Evolutionary conservation across 2,888 invertebrate genomes (phyloP).

Genomic region (Drosophila mulleri): DNA sequence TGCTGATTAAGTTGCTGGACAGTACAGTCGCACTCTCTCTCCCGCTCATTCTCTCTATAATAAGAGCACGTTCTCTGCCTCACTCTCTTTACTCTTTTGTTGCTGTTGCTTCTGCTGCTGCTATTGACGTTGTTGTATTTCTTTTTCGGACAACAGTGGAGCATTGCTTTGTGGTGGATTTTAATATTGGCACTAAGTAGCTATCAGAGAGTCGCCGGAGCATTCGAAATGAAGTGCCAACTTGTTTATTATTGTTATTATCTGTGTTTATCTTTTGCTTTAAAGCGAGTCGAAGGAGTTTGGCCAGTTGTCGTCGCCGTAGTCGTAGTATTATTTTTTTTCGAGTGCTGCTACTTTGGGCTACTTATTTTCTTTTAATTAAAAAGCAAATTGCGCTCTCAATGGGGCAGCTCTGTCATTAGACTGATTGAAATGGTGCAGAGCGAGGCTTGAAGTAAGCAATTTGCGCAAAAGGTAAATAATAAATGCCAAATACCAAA

Average conservation of each 20-base stretch:
- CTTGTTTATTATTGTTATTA: conserved; percentile 79
- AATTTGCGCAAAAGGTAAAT: conserved; percentile 71
- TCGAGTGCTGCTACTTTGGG: conserved; percentile 47
- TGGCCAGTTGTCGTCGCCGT: background rate
- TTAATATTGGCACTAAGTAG: conserved; percentile 77
- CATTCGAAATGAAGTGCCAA: conserved; percentile 77
- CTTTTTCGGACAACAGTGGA: conserved; percentile 47
- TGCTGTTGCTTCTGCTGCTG: background rate
- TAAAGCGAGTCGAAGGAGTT: conserved; percentile 6
- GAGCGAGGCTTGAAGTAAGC: conserved; percentile 62
- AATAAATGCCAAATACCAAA: conserved; percentile 70
- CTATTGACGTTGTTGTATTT: conserved; percentile 51
- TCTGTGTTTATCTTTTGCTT: conserved; percentile 62
- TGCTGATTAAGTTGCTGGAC: conserved; percentile 65
- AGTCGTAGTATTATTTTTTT: conserved; percentile 23
- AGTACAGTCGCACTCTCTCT: conserved; percentile 3
- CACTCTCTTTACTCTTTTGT: background rate
- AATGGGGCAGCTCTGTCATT: conserved; percentile 61
- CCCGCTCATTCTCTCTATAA: background rate
- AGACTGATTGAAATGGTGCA: conserved; percentile 70
- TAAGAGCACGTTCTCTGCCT: background rate
- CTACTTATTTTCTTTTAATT: conserved; percentile 76
- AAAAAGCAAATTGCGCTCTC: conserved; percentile 70
- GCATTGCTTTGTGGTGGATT: conserved; percentile 66
- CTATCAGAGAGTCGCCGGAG: conserved; percentile 60